These are phyloP conservation scores for Sciaenops ocellatus DNA, from an alignment of 2,797 vertebrate genomes.

Conservation along the genomic window DNA sequence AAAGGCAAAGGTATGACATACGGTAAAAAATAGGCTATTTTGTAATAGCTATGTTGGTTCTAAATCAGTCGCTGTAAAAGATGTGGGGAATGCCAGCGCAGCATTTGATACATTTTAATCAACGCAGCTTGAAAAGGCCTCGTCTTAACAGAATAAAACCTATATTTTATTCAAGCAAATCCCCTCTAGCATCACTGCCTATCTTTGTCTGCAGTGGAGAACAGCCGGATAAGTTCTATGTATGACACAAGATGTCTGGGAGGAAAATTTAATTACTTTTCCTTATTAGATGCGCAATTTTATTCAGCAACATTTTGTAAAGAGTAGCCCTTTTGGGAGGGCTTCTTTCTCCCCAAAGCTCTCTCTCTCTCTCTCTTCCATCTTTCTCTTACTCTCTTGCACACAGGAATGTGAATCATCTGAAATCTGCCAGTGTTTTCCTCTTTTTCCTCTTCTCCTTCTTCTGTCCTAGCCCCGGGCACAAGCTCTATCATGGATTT, in stretches of 20 bases:
- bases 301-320: slow-evolving; percentile 62
- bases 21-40: slow-evolving; percentile 31
- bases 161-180: slow-evolving; percentile 58
- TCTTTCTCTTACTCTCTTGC: slow-evolving; percentile 48
- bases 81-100: slow-evolving; percentile 43
- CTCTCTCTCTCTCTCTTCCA: slow-evolving; percentile 24
- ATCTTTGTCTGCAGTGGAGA: slow-evolving; percentile 61
- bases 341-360: slow-evolving; percentile 24
- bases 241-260: slow-evolving; percentile 69
- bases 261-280: slow-evolving; percentile 79
- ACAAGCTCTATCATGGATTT: slow-evolving; percentile 49
- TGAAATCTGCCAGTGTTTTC: slow-evolving; percentile 51
- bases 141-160: slow-evolving; percentile 58
- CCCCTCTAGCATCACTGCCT: slow-evolving; percentile 45
- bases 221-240: slow-evolving; percentile 52
- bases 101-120: slow-evolving; percentile 66
- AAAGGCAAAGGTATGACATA: slow-evolving; percentile 43
- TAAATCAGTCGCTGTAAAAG: slow-evolving; percentile 50
- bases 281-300: slow-evolving; percentile 74
- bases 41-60: slow-evolving; percentile 48
- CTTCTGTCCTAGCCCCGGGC: slow-evolving; percentile 56
- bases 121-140: slow-evolving; percentile 58
- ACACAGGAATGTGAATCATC: slow-evolving; percentile 51
- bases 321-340: slow-evolving; percentile 45
- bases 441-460: slow-evolving; percentile 30